phyloP scores from a whole-genome alignment of 2,888 invertebrate species.

The Drosophila anceps region DNA sequence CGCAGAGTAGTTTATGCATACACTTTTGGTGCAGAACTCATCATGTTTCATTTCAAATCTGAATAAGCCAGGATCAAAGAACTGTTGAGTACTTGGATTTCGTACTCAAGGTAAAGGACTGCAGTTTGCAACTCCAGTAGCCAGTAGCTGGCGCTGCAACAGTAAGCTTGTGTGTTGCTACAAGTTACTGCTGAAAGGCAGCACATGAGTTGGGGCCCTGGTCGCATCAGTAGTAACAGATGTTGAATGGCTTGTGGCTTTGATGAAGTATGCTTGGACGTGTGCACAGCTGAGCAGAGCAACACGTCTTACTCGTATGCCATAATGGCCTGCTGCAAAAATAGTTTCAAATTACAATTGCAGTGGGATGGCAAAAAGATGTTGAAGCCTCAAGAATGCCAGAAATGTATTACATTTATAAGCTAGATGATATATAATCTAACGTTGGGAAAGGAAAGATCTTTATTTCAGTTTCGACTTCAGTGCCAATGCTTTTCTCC shows the following conservation, averaged over 20 bases:
- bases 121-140: conserved; percentile 6
- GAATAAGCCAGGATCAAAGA: not conserved
- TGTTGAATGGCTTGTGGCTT: conserved; percentile 18
- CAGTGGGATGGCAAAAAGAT: not conserved
- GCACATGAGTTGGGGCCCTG: conserved; percentile 12
- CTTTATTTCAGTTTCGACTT: not conserved
- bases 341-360: not conserved
- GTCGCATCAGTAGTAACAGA: conserved; percentile 14
- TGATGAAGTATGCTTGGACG: conserved; percentile 30
- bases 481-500: not conserved
- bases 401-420: not conserved
- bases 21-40: not conserved
- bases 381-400: not conserved
- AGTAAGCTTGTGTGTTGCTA: conserved; percentile 1
- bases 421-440: not conserved
- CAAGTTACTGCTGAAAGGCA: conserved; percentile 22
- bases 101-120: conserved; percentile 21
- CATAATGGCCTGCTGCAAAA: conserved; percentile 1
- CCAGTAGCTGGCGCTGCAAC: not conserved
- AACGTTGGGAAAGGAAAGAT: not conserved
- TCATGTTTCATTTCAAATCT: not conserved
- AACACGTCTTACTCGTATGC: conserved; percentile 18
- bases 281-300: conserved; percentile 16
- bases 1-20: not conserved
- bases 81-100: conserved; percentile 18